Base-by-base conservation (phyloP, 1,140 invertebrate species). In the Diabrotica undecimpunctata region DNA sequence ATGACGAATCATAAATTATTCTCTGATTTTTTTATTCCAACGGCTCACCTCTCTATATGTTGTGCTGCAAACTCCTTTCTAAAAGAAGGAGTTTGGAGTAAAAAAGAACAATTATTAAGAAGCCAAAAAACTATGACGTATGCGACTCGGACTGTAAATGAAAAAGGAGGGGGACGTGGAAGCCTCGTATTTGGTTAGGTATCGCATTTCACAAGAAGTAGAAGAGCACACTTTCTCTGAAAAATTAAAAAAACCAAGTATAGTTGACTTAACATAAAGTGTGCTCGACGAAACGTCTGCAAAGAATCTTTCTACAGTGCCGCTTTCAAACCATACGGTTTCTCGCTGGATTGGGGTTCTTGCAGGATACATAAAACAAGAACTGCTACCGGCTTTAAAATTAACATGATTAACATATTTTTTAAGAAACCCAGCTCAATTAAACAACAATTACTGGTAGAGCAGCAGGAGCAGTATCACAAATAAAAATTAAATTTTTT, bases 191-290 rank as follows among this genome's bases (percentile, higher is more conserved):
- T 39, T 54, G 36, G 66, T 65, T 12, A 65, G 58, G 41, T 68
- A 68, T 62, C 51, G 55, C n/a, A 68, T 68, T 65, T 53, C 54
- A 61, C 51, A 51, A 41, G 54, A 51, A 50, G 63, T 50, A 53
- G 62, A 69, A n/a, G 66, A 62, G 10, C 63, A 68, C 57, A 65
- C 66, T 53, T 65, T 68, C 39, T 52, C 52, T 57, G 64, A n/a
- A n/a, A n/a, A n/a, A n/a, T n/a, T n/a, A n/a, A n/a, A n/a, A n/a
- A n/a, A n/a, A 66, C 61, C 65, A 56, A 66, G 65, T 64, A 60
- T 46, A 53, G 54, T 53, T 39, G 51, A 69, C 53, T 64, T 69
- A 50, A 61, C 60, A 37, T 41, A 57, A 64, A 55, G 54, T 66
- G 61, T 69, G 57, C 55, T 66, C 56, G 57, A 66, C 51, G 59